Base-by-base conservation (phyloP, 2,113 vertebrate genomes). In the Patagioenas fasciata region DNA sequence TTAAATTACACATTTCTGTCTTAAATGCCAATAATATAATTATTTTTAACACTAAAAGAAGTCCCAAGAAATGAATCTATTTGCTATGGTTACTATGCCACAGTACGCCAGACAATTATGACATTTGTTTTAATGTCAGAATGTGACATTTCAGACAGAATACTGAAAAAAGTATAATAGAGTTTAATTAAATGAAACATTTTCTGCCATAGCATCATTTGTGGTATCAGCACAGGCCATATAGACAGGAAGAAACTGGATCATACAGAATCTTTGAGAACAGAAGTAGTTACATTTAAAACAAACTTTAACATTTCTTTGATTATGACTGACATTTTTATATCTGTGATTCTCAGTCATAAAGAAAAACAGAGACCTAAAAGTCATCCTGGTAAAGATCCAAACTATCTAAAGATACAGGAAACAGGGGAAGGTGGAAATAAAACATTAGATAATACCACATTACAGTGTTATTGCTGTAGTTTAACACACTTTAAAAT, bases 61-160 rank as follows among this genome's bases (percentile, higher is more conserved):
- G 57, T 40, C 0, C 0, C 23, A 70, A 64, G 38, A 93, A 74
- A 83, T 16, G 2, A 60, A 80, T 80, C 34, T 80, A 67, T 56
- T 90, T 93, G 72, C 75, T 75, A 80, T 64, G 82, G 72, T 48
- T 85, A 94, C 85, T 64, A 75, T 36, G 60, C n/a, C 60, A 86
- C 54, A 73, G 64, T 32, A 65, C 2, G 11, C 38, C 74, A 32
- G 87, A 73, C 69, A 85, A 93, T 90, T 85, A 64, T 24, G 51
- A 71, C 48, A 91, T 54, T 84, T 91, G 50, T 87, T 87, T 92
- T 75, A 89, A 93, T 77, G 81, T 89, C 84, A 88, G 78, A 91
- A 95, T 58, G 64, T 58, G 89, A 89, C 78, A 95, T 87, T 91
- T 95, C 36, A 75, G 36, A 64, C 92, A 83, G 36, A 96, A 88